These are phyloP conservation scores for Cephalopholis sonnerati DNA, from an alignment of 2,113 vertebrate genomes.

Conservation along the genomic window DNA sequence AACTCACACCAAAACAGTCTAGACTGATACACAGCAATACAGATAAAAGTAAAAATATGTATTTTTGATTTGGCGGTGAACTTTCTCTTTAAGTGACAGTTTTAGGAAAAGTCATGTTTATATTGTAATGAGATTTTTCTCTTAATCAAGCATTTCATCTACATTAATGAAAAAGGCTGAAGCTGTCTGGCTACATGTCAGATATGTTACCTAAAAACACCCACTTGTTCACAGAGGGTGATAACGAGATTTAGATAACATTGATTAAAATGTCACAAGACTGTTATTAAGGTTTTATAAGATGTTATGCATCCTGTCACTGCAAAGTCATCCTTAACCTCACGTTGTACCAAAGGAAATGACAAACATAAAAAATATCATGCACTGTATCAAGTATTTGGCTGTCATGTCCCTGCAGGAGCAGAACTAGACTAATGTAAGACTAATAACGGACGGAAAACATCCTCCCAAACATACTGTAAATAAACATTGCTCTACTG, in stretches of 20 bases:
- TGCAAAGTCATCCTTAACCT: not conserved
- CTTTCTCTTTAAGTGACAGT: not conserved
- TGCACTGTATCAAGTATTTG: not conserved
- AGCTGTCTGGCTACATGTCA: not conserved
- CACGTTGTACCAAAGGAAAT: not conserved
- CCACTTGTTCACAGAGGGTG: not conserved
- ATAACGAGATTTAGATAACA: not conserved
- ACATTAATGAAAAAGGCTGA: not conserved
- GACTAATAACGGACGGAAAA: conserved; percentile 19
- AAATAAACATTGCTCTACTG: conserved; percentile 49
- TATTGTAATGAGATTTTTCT: not conserved
- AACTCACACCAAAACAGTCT: too few relatives aligned
- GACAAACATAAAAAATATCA: not conserved
- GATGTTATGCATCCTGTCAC: not conserved
- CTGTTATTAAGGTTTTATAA: not conserved
- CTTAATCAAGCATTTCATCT: not conserved
- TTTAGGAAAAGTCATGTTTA: not conserved
- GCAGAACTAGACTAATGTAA: not conserved
- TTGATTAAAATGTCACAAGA: not conserved
- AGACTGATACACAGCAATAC: too few relatives aligned
- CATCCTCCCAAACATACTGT: conserved; percentile 48
- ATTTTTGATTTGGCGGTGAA: too few relatives aligned
- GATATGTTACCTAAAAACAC: conserved; percentile 1
- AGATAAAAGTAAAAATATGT: too few relatives aligned
- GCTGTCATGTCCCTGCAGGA: not conserved